These are phyloP conservation scores for Crenuchus spilurus DNA, from an alignment of 2,797 vertebrate genomes.

Conservation along the genomic window DNA sequence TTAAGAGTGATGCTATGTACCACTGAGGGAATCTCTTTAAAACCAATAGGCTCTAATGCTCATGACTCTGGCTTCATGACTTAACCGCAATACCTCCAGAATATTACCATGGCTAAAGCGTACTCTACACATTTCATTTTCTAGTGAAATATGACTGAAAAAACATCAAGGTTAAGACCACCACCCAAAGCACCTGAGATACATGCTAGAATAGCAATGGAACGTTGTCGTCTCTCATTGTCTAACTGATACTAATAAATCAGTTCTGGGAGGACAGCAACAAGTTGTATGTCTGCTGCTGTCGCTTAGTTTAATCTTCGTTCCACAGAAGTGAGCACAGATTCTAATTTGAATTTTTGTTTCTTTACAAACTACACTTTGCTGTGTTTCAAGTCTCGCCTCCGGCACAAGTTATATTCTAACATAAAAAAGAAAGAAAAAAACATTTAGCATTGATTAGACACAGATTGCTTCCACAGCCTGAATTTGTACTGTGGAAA, in stretches of 20 bases:
- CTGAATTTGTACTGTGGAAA: background rate
- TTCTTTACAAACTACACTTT: background rate
- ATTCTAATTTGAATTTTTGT: background rate
- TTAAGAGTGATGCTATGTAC: too few species aligned
- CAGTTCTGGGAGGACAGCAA: background rate
- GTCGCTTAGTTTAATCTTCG: background rate
- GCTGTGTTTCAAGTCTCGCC: background rate
- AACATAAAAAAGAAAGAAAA: background rate
- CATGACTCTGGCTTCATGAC: too few species aligned
- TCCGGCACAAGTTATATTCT: background rate
- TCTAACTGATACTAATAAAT: background rate
- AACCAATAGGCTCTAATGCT: too few species aligned
- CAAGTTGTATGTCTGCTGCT: background rate
- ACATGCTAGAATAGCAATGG: too few species aligned
- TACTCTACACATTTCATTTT: too few species aligned
- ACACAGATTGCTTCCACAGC: background rate
- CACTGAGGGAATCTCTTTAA: too few species aligned
- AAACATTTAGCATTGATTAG: background rate
- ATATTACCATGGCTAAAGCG: too few species aligned
- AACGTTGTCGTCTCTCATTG: too few species aligned
- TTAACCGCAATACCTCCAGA: too few species aligned
- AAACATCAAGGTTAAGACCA: too few species aligned
- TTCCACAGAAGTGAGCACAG: background rate
- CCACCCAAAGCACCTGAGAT: too few species aligned
- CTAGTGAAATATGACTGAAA: too few species aligned